A percentile compares a stretch with the other conserved stretches of the same genome.
These are phyloP conservation scores for Diabrotica balteata DNA, from an alignment of 2,888 invertebrate genomes.

Conservation along the genomic window DNA sequence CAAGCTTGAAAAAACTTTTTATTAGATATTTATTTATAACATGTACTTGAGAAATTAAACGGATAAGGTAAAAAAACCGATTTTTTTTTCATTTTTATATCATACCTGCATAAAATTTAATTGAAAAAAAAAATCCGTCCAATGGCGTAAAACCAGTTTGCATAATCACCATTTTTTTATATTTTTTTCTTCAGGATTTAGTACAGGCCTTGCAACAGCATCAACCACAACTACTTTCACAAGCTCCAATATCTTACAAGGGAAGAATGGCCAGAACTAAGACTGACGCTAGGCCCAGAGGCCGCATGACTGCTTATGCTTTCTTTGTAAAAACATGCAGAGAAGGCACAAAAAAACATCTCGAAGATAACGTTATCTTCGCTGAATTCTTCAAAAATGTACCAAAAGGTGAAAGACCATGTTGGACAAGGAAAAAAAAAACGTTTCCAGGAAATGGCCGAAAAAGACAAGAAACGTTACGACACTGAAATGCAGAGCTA, in stretches of 20 bases:
- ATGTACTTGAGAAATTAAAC: too few relatives aligned
- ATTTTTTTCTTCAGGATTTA: slow-evolving; percentile 35
- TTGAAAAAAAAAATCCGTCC: too few relatives aligned
- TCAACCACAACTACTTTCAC: slow-evolving; percentile 56
- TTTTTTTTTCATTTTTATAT: too few relatives aligned
- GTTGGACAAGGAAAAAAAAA: slow-evolving; percentile 98
- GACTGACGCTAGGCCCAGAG: slow-evolving; percentile 86
- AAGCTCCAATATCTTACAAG: slow-evolving; percentile 60
- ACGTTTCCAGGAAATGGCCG: slow-evolving; percentile 98
- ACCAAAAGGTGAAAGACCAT: slow-evolving; percentile 99
- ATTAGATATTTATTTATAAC: too few relatives aligned
- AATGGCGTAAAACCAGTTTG: too few relatives aligned
- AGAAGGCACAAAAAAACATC: slow-evolving; percentile 99
- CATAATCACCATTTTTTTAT: too few relatives aligned
- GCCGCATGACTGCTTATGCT: slow-evolving; percentile 94
- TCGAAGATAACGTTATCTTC: slow-evolving; percentile 97
- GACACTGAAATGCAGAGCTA: slow-evolving; percentile 96
- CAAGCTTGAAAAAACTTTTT: too few relatives aligned
- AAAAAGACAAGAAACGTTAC: slow-evolving; percentile 95
- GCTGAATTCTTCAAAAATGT: slow-evolving; percentile 99
- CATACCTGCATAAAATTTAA: too few relatives aligned
- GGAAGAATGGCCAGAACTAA: slow-evolving; percentile 79
- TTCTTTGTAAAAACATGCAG: slow-evolving; percentile 99
- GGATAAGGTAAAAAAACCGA: too few relatives aligned
- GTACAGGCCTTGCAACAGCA: slow-evolving; percentile 48